Base-by-base conservation (phyloP, 2,888 invertebrate genomes). In the Pyrocoelia pectoralis region DNA sequence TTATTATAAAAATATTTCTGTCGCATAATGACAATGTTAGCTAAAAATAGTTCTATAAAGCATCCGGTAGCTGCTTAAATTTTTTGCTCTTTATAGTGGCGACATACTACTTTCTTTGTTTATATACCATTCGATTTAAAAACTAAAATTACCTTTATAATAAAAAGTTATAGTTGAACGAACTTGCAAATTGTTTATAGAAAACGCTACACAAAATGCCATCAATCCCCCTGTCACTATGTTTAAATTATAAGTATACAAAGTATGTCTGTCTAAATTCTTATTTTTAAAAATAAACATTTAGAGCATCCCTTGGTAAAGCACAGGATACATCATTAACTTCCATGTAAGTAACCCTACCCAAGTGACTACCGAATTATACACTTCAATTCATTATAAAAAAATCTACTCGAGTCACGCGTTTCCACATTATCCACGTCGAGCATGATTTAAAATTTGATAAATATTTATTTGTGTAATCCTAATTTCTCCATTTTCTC, bases 131-230 rank as follows among this genome's bases (percentile, higher is more conserved):
- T 46, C 17, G 9, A 46, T 46, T 46, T 46, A 17, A 46, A n/a
- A 15, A 15, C 18, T 10, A 46, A 43, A 46, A 46, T 46, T 46
- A 46, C 46, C 46, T 46, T 5, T n/a, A n/a, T n/a, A 33, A 3
- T 46, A 46, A 8, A 43, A 43, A 43, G 12, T 43, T 43, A 15
- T 15, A 18, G 46, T 46, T 46, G 46, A 46, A 46, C 17, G 46
- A 46, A 46, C 46, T 43, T 15, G 8, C 13, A 33, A 33, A 33
- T 4, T 33, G 33, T 33, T 43, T 43, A 15, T 43, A 43, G 12
- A 43, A 43, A 14, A 13, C 1, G 43, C 43, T 43, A 12, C 43
- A 43, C 33, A 33, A n/a, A 33, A 33, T 33, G 33, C 33, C 33
- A 33, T 33, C 33, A 33, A 33, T 33, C 33, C 10, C 8, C 33